Conservation (phyloP, 1,140 invertebrate species). For the Drosophila simulans region DNA sequence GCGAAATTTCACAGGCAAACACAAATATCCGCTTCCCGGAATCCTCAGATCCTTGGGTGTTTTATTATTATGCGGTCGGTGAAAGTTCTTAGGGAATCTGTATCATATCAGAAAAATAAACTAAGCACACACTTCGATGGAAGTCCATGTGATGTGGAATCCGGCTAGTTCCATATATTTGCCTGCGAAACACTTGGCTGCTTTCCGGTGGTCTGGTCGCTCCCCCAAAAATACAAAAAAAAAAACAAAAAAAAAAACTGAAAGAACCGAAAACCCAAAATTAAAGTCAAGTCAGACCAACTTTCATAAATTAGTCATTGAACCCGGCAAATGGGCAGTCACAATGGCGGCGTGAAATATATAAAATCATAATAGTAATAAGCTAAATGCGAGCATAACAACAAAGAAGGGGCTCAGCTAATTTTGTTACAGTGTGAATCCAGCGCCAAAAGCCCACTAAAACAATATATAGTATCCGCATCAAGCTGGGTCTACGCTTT, state of each 20-base stretch:
- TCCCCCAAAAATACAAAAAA: background rate
- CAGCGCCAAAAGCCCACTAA: conserved; percentile 49
- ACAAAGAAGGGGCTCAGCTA: conserved; percentile 47
- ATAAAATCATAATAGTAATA: conserved; percentile 51
- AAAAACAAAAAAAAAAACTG: background rate
- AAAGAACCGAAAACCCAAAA: conserved; percentile 9
- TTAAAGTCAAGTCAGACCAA: conserved; percentile 59
- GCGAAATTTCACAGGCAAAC: conserved; percentile 73
- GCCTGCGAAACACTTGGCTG: conserved; percentile 22
- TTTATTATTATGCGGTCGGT: conserved; percentile 24
- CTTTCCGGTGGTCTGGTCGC: conserved; percentile 38
- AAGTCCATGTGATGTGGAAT: conserved; percentile 6
- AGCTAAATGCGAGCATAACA: conserved; percentile 66
- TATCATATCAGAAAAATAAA: background rate
- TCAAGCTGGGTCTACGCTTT: conserved; percentile 71
- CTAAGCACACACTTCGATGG: background rate
- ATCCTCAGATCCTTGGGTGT: conserved; percentile 30
- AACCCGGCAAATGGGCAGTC: conserved; percentile 45
- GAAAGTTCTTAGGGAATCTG: conserved; percentile 32
- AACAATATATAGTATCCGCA: conserved; percentile 73
- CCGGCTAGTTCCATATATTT: conserved; percentile 11
- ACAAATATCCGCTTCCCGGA: conserved; percentile 48
- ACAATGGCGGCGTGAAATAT: conserved; percentile 32
- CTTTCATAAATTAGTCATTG: conserved; percentile 82
- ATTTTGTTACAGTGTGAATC: conserved; percentile 78